Conservation (phyloP, 2,797 vertebrate genomes). For the Neosalanx taihuensis region DNA sequence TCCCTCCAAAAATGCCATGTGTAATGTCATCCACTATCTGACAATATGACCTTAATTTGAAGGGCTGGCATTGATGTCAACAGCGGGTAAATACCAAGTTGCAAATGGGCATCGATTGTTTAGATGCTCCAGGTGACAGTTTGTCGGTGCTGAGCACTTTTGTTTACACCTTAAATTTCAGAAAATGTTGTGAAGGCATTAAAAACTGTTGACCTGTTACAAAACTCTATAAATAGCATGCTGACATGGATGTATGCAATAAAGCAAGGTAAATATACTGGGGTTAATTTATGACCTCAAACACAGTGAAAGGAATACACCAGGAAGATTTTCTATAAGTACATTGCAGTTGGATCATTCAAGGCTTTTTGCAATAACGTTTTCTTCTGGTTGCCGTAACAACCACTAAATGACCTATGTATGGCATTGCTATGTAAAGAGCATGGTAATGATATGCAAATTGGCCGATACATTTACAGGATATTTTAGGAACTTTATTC, state of each 20-base stretch:
- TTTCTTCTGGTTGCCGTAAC: slow-evolving; percentile 29
- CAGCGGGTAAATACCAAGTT: slow-evolving; percentile 84
- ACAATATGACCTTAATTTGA: slow-evolving; percentile 80
- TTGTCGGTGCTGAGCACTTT: slow-evolving; percentile 71
- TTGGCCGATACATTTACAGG: slow-evolving; percentile 50
- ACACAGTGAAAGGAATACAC: neutral
- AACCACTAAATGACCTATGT: slow-evolving; percentile 28
- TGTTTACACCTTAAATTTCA: slow-evolving; percentile 84
- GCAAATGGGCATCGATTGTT: slow-evolving; percentile 86
- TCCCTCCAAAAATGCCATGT: slow-evolving; percentile 65
- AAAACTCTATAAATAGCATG: slow-evolving; percentile 19
- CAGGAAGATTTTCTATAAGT: neutral
- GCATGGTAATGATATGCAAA: slow-evolving; percentile 64
- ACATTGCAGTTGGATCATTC: slow-evolving; percentile 10
- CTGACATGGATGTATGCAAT: neutral
- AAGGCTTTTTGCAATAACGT: neutral
- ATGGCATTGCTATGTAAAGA: slow-evolving; percentile 48
- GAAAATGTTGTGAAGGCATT: slow-evolving; percentile 71
- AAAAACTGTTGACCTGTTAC: slow-evolving; percentile 63
- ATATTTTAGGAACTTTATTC: slow-evolving; percentile 60
- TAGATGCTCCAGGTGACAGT: slow-evolving; percentile 77
- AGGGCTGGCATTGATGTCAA: slow-evolving; percentile 77
- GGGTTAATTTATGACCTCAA: neutral
- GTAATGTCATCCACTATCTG: slow-evolving; percentile 77
- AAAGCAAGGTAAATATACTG: neutral